phyloP scores from a whole-genome alignment of 2,797 vertebrate genomes.

The Gobio occitaniae region DNA sequence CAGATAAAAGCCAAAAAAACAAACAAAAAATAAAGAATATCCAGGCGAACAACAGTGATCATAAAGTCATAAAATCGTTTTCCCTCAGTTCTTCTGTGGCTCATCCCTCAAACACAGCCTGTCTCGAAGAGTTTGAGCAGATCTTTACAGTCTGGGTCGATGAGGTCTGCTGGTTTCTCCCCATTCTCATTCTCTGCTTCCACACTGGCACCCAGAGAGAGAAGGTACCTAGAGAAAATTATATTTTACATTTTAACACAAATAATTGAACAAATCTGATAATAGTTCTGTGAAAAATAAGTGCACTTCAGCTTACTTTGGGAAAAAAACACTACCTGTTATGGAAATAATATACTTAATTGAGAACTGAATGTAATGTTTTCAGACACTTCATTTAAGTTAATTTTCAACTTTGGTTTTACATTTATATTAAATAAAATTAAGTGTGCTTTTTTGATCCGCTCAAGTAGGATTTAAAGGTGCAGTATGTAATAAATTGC shows the following conservation, averaged over 20 bases:
- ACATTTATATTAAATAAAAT: background rate
- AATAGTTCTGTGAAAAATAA: background rate
- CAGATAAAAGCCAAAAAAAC: conserved; percentile 1
- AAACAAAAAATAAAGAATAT: conserved; percentile 44
- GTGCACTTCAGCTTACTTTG: background rate
- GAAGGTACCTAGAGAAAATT: conserved; percentile 82
- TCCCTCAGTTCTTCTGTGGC: conserved; percentile 14
- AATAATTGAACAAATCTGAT: background rate
- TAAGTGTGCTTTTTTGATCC: background rate
- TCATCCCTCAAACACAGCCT: conserved; percentile 70
- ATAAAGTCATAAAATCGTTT: conserved; percentile 7
- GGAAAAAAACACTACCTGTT: background rate
- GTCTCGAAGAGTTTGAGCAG: conserved; percentile 84
- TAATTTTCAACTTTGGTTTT: background rate
- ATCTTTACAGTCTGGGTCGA: conserved; percentile 89
- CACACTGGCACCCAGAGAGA: conserved; percentile 86
- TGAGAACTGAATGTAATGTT: background rate
- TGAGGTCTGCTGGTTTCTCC: conserved; percentile 90
- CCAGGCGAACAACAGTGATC: conserved; percentile 24
- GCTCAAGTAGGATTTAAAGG: background rate
- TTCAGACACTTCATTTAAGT: background rate
- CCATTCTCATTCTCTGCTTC: conserved; percentile 86
- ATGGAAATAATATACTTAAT: background rate
- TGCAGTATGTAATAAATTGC: no score
- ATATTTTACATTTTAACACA: background rate